These are phyloP conservation scores for Hydrophis major DNA, from an alignment of 2,797 vertebrate genomes.

Conservation along the genomic window DNA sequence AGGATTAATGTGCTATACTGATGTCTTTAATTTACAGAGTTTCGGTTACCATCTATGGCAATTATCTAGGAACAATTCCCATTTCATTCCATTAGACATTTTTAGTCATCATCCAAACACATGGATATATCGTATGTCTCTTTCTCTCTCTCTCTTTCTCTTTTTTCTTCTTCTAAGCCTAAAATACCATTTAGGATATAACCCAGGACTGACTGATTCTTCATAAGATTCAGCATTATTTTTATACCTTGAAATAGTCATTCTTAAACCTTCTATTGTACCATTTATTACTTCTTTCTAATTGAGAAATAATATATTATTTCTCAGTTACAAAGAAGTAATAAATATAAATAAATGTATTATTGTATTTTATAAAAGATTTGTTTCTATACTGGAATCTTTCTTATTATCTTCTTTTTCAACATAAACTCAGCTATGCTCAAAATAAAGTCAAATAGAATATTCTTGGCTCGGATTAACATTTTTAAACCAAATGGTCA, in stretches of 20 bases:
- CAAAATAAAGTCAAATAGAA: slow-evolving; percentile 47
- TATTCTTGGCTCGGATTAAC: slow-evolving; percentile 41
- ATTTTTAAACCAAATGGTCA: slow-evolving; percentile 36
- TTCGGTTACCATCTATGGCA: neutral
- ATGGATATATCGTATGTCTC: neutral
- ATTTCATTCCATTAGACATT: neutral
- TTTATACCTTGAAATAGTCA: slow-evolving; percentile 47
- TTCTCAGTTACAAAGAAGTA: neutral
- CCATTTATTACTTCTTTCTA: slow-evolving; percentile 60
- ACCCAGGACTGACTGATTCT: slow-evolving; percentile 8
- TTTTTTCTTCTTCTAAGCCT: neutral
- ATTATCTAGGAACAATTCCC: neutral
- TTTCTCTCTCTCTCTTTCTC: neutral
- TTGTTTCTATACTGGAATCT: slow-evolving; percentile 43
- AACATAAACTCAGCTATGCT: slow-evolving; percentile 22
- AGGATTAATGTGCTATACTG: neutral
- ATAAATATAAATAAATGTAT: neutral
- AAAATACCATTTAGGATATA: neutral
- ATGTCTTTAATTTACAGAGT: neutral
- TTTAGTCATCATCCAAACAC: neutral
- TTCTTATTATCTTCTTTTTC: slow-evolving; percentile 39
- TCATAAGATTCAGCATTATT: slow-evolving; percentile 45
- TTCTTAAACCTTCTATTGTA: slow-evolving; percentile 47
- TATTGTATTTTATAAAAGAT: slow-evolving; percentile 41
- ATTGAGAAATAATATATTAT: slow-evolving; percentile 43